Conservation (phyloP, 2,113 vertebrate species). For the Apteryx mantelli region DNA sequence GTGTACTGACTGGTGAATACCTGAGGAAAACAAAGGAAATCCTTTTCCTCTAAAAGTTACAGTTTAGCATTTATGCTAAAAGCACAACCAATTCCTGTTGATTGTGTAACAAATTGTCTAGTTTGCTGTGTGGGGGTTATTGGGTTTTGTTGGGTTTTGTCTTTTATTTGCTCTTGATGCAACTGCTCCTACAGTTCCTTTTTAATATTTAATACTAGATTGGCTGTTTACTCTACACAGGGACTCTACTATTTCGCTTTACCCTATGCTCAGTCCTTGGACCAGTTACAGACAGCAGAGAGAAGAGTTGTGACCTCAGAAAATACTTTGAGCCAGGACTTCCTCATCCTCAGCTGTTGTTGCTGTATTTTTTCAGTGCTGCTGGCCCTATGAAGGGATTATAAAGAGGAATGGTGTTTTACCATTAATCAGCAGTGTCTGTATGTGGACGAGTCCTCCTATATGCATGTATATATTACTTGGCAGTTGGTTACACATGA, state of each 20-base stretch:
- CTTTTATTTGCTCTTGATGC: neutral
- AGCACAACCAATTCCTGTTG: neutral
- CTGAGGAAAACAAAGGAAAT: neutral
- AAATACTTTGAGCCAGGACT: neutral
- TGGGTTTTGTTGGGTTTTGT: neutral
- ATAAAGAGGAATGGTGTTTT: neutral
- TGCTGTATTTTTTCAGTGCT: neutral
- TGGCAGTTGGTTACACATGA: neutral
- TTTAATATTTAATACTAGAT: too few species aligned
- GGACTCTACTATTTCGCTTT: neutral
- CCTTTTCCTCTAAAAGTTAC: neutral
- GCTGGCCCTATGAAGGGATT: neutral
- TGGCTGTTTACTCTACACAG: neutral
- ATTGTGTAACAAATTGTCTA: neutral
- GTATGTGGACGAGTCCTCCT: neutral
- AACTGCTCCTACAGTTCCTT: neutral
- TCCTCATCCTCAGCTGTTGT: neutral
- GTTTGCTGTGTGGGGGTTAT: neutral
- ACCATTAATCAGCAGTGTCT: neutral
- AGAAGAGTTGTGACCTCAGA: neutral
- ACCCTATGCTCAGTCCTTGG: neutral
- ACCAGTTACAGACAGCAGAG: neutral
- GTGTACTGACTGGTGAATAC: neutral
- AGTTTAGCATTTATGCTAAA: neutral
- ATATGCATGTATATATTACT: neutral